Base-by-base conservation (phyloP, 1,140 invertebrate species). In the Sinella curviseta region DNA sequence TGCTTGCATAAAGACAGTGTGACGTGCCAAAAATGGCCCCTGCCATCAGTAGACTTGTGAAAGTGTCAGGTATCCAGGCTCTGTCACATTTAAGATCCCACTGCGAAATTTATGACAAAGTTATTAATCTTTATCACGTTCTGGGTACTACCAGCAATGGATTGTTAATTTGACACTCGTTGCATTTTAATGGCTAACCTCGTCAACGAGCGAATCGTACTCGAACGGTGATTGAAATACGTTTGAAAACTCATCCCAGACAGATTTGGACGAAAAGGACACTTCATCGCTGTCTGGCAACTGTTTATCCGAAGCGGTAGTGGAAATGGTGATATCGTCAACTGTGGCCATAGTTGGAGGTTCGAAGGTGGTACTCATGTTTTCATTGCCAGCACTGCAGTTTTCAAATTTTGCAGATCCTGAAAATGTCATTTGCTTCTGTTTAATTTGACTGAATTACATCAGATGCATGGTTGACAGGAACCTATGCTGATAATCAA, bases 21-120 rank as follows among this genome's bases (percentile, higher is more conserved):
- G 20, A 20, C 8, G 8, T 65, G 3, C 57, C 57, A 65, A 65
- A 4, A 65, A 65, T 65, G 8, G 24, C 24, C 3, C 57, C 57
- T 65, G 57, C 57, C 57, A 65, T 65, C 26, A 65, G 26, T 4
- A 8, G 24, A 26, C 57, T 65, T n/a, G 57, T 65, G 57, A 65
- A 65, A n/a, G 24, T 26, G 24, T 16, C 57, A 8, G 57, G 57
- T 12, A 65, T 65, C 57, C 57, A 65, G 16, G 57, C 57, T 65
- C 57, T 65, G 57, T 65, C 57, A 26, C 57, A 65, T 65, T 65
- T 65, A 8, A 65, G 57, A 65, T 65, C 57, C 57, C 57, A 65
- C 57, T 65, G 24, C 14, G 24, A 26, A 65, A 12, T 12, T 48
- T 8, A 48, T 48, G 39, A 48, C 8, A 48, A 8, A 48, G 39